A percentile compares a stretch with the other conserved stretches of the same genome.
phyloP scores from a whole-genome alignment of 2,888 invertebrate species.

The Pristionchus mayeri region DNA sequence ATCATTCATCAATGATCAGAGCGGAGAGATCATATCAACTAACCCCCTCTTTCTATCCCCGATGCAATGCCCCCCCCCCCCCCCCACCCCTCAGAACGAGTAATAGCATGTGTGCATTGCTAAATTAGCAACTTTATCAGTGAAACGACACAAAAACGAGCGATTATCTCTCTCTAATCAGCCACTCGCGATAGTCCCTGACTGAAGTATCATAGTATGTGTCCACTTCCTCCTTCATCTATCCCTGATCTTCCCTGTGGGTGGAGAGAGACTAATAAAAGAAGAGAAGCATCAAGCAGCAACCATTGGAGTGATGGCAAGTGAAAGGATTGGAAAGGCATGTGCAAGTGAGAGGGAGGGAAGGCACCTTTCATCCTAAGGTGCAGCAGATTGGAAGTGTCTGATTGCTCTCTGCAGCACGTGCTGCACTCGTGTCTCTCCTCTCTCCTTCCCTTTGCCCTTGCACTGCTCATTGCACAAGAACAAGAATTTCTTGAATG shows the following conservation, averaged over 20 bases:
- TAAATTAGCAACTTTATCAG: too few relatives aligned
- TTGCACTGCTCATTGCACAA: conserved; percentile 10
- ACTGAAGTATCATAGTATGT: too few relatives aligned
- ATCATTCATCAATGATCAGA: background rate
- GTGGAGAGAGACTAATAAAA: background rate
- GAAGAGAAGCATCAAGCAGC: background rate
- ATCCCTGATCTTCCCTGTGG: background rate
- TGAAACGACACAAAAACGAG: too few relatives aligned
- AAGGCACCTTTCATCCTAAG: background rate
- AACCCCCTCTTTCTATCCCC: too few relatives aligned
- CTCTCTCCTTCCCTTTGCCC: background rate
- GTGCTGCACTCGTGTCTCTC: background rate
- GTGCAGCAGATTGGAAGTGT: too few relatives aligned
- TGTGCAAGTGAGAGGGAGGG: background rate
- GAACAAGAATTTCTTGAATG: conserved; percentile 35
- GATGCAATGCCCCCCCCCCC: too few relatives aligned
- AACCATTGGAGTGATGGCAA: conserved; percentile 26
- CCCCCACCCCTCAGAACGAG: too few relatives aligned
- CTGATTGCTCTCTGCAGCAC: too few relatives aligned
- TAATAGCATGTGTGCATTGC: too few relatives aligned
- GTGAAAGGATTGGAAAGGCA: background rate
- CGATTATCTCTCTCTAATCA: too few relatives aligned
- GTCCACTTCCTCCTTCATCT: background rate
- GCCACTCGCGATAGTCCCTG: too few relatives aligned
- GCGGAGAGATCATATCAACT: background rate